Evolutionary conservation across 2,113 vertebrate species (phyloP).

Genomic region (Turdus rufiventris): DNA sequence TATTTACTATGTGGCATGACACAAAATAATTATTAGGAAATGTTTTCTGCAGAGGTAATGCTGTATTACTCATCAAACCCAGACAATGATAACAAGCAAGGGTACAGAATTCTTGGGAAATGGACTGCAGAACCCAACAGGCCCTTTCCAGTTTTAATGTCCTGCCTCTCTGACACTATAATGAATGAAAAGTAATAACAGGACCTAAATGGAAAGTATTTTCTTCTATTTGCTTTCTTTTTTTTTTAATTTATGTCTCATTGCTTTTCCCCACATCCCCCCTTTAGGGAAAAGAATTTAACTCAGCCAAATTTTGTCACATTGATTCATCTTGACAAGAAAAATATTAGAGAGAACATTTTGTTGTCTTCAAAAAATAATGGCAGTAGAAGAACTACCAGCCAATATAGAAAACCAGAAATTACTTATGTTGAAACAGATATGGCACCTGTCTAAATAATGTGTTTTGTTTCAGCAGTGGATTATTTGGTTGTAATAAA

Average conservation of each 20-base stretch:
- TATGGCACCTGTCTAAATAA: slow-evolving; percentile 39
- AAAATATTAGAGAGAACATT: not conserved
- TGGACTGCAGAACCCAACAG: not conserved
- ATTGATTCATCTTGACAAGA: not conserved
- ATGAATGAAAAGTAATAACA: not conserved
- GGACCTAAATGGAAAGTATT: not conserved
- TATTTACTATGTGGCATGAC: not conserved
- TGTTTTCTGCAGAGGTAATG: not conserved
- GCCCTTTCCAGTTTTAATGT: not conserved
- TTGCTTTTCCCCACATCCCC: not conserved
- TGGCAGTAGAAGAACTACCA: not conserved
- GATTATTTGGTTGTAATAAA: not conserved
- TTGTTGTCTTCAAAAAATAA: not conserved
- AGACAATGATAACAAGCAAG: not conserved
- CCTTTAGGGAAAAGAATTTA: not conserved
- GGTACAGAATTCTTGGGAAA: not conserved
- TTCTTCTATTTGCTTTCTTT: not conserved
- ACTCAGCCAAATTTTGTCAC: not conserved
- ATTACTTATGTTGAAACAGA: not conserved
- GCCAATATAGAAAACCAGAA: not conserved
- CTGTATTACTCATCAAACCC: not conserved
- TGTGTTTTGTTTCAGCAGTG: not conserved
- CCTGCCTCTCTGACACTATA: not conserved
- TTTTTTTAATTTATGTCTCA: not conserved
- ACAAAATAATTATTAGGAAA: not conserved